Conservation (phyloP, 2,888 invertebrate genomes). For the Eupithecia abbreviata region DNA sequence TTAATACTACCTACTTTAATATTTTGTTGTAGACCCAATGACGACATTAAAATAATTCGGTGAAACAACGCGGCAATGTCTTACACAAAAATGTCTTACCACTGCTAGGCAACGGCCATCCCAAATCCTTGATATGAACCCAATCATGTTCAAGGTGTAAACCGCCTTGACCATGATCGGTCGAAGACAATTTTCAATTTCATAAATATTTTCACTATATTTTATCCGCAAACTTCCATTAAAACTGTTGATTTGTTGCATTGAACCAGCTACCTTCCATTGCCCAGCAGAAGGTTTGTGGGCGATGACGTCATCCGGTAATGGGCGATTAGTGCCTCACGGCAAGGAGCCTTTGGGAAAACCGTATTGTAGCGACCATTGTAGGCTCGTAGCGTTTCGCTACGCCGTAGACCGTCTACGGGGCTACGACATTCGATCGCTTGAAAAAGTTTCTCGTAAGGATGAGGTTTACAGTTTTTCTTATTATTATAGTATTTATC, state of each 20-base stretch:
- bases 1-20: too few relatives aligned
- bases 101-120: not conserved
- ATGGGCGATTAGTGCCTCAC: slow-evolving; percentile 44
- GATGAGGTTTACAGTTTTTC: not conserved
- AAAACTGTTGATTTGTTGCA: not conserved
- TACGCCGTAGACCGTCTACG: slow-evolving; percentile 21
- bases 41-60: not conserved
- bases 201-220: not conserved
- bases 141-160: not conserved
- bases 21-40: not conserved
- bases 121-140: not conserved
- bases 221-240: not conserved
- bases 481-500: too few relatives aligned
- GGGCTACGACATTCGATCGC: slow-evolving; percentile 15
- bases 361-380: slow-evolving; percentile 39
- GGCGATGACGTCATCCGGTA: slow-evolving; percentile 44
- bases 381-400: slow-evolving; percentile 32
- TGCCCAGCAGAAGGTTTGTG: slow-evolving; percentile 10
- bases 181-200: not conserved
- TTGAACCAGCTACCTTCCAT: slow-evolving; percentile 21
- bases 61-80: not conserved
- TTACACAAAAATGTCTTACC: too few relatives aligned
- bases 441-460: not conserved
- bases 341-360: slow-evolving; percentile 32
- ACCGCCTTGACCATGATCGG: too few relatives aligned